phyloP scores from a whole-genome alignment of 2,113 vertebrate genomes.

The Apus apus region DNA sequence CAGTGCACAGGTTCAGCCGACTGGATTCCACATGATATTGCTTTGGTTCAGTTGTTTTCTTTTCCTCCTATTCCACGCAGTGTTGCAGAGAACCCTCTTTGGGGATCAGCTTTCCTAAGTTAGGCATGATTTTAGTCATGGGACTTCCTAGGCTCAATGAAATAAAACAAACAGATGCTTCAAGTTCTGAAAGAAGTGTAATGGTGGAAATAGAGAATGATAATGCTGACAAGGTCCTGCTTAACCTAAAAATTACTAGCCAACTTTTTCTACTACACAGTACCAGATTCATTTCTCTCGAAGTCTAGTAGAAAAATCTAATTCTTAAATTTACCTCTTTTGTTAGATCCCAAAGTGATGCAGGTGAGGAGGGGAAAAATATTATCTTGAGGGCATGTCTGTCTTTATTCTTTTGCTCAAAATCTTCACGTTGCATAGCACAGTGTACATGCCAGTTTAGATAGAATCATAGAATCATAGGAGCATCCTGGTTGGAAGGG shows the following conservation, averaged over 20 bases:
- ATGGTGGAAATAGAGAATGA: slow-evolving; percentile 24
- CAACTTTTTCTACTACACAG: neutral
- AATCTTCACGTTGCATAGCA: neutral
- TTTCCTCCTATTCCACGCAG: neutral
- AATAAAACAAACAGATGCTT: slow-evolving; percentile 67
- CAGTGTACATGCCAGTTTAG: neutral
- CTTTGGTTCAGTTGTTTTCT: neutral
- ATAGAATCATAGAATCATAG: neutral
- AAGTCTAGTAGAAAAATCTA: neutral
- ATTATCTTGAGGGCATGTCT: neutral
- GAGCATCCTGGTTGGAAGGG: no score
- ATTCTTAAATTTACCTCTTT: neutral
- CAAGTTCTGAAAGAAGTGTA: slow-evolving; percentile 32
- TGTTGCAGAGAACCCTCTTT: slow-evolving; percentile 16
- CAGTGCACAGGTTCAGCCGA: neutral
- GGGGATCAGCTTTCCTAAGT: slow-evolving; percentile 20
- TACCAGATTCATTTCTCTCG: neutral
- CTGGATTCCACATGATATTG: neutral
- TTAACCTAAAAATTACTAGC: slow-evolving; percentile 15
- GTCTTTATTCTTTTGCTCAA: neutral
- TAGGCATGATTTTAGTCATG: slow-evolving; percentile 26
- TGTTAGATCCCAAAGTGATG: neutral
- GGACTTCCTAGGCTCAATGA: slow-evolving; percentile 34
- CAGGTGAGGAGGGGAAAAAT: neutral
- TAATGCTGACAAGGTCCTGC: neutral